Base-by-base conservation (phyloP, 2,888 invertebrate genomes). In the Nysson spinosus region DNA sequence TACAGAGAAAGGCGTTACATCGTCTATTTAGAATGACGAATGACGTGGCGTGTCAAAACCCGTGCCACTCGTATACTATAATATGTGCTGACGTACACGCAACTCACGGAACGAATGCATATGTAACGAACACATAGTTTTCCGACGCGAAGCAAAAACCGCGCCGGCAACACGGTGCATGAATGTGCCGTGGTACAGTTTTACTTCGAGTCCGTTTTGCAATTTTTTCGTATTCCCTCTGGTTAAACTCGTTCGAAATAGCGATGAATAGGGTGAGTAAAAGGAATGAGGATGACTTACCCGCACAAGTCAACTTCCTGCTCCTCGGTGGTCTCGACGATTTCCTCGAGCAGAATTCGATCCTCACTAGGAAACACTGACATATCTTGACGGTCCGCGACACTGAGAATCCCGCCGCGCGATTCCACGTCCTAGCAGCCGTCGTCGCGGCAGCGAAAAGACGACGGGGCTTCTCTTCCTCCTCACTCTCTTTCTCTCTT, bases 331-430 rank as follows among this genome's bases (percentile, higher is more conserved):
- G 83, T 88, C 78, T 89, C 89, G 82, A 89, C 89, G 78, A 88
- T 88, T 85, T 88, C 88, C 79, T 89, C 89, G 75, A 90, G 88
- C 83, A 89, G 87, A 84, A 89, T 87, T 77, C 89, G 86, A 81
- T 88, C 88, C 78, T 89, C 89, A 75, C 84, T 86, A 79, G 85
- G 87, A 87, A 89, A 89, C 86, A 89, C 88, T 86, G 90, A 90
- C 90, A 90, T 90, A 88, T 85, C 84, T 82, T 73, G 82, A 72
- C 67, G 67, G 52, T 75, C 68, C 71, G 64, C 47, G 50, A 58
- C 75, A 75, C 75, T 34, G 46, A 54, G 64, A 65, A 66, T 79
- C 69, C 63, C 66, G 70, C 67, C 63, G 67, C 74, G 67, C 65
- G 64, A 63, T 62, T 67, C 58, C 69, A 71, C 79, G 66, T 58